phyloP scores from a whole-genome alignment of 2,888 invertebrate genomes.

The Hydroisotoma schaefferi region DNA sequence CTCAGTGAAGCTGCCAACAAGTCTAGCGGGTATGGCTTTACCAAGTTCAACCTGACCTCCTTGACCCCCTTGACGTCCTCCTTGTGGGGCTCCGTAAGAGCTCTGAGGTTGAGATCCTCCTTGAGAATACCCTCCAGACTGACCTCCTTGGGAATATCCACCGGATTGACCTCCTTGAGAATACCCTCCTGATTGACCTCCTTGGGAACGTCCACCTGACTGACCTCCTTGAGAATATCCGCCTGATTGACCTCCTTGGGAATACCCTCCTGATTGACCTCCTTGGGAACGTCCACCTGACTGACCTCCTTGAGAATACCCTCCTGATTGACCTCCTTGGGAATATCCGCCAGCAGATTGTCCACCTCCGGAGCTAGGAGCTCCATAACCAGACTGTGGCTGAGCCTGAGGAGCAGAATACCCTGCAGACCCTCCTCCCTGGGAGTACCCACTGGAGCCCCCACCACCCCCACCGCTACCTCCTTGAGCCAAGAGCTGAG shows the following conservation, averaged over 20 bases:
- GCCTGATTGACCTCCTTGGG: slow-evolving; percentile 14
- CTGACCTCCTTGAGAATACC: too few species aligned
- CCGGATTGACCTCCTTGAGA: slow-evolving; percentile 19
- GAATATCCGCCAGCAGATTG: slow-evolving; percentile 7
- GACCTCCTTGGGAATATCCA: slow-evolving; percentile 23
- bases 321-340: too few species aligned
- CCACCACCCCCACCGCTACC: slow-evolving; percentile 16
- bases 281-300: slow-evolving; percentile 4
- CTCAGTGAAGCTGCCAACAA: too few species aligned
- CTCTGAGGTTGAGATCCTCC: slow-evolving; percentile 38
- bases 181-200: slow-evolving; percentile 6
- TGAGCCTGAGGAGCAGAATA: slow-evolving; percentile 16
- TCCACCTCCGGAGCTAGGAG: too few species aligned
- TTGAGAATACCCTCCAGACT: slow-evolving; percentile 1
- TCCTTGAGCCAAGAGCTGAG: slow-evolving; percentile 33
- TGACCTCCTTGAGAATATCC: not conserved
- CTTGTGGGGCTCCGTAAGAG: not conserved
- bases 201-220: not conserved
- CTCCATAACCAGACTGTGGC: slow-evolving; percentile 6
- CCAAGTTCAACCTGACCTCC: too few species aligned
- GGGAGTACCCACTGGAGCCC: slow-evolving; percentile 12
- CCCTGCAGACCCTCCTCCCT: slow-evolving; percentile 10
- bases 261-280: slow-evolving; percentile 5
- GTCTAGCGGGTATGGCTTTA: too few species aligned
- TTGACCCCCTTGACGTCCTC: slow-evolving; percentile 6